A percentile compares a stretch with the other conserved stretches of the same genome.
phyloP scores from a whole-genome alignment of 2,797 vertebrate genomes.

The Gorsachius magnificus region DNA sequence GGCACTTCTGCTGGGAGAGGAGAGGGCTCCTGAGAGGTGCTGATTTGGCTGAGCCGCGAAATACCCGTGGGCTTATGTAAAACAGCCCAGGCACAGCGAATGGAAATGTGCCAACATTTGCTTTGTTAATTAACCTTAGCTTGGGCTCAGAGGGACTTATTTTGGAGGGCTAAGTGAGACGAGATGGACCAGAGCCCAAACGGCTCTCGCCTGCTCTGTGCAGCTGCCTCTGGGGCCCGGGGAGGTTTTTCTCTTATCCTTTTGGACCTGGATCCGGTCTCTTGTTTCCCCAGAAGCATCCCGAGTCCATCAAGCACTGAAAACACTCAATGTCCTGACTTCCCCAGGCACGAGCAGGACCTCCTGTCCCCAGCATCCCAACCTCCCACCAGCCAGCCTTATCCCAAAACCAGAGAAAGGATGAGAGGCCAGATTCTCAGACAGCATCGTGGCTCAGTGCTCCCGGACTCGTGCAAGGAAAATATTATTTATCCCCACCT shows the following conservation, averaged over 20 bases:
- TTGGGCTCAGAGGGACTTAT: constrained; percentile 36
- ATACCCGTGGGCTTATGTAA: constrained; percentile 2
- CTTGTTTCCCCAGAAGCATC: background rate
- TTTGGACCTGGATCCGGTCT: background rate
- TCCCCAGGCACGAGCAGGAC: background rate
- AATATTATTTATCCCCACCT: background rate
- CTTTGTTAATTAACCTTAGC: constrained; percentile 47
- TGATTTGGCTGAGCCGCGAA: background rate
- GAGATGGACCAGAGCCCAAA: constrained; percentile 50
- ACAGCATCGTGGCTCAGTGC: rapidly evolving
- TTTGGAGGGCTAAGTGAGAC: constrained; percentile 18
- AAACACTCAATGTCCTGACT: background rate
- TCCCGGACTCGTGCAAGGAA: background rate
- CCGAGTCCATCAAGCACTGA: background rate
- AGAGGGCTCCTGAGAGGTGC: background rate
- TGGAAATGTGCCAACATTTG: constrained; percentile 39
- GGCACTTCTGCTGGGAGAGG: background rate
- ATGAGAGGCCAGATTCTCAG: background rate
- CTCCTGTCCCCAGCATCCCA: background rate
- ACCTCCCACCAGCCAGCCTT: background rate
- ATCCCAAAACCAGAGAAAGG: background rate
- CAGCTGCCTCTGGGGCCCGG: background rate
- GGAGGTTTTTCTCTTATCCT: background rate
- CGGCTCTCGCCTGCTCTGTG: rapidly evolving
- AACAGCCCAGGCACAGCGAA: background rate